A percentile compares a stretch with the other conserved stretches of the same genome.
These are phyloP conservation scores for Actinia equina DNA, from an alignment of 64 coral and sea anemone species.

Conservation along the genomic window DNA sequence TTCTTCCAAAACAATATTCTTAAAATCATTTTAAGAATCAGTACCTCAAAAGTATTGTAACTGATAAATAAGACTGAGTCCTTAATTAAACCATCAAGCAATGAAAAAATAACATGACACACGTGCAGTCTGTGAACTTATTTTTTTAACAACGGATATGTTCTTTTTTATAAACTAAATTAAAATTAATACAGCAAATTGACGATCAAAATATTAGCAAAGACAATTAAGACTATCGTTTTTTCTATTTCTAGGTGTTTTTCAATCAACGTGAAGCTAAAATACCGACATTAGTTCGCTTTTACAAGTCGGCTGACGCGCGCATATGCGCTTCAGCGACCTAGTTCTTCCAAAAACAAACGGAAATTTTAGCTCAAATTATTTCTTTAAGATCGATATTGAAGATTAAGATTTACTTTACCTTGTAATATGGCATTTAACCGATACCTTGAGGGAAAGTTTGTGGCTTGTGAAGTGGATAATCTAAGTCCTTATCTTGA, in stretches of 20 bases:
- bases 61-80: no score
- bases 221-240: no score
- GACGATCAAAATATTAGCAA: no score
- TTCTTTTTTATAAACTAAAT: no score
- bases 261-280: neutral
- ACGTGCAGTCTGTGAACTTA: no score
- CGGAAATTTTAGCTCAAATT: neutral
- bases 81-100: no score
- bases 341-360: neutral
- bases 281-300: neutral
- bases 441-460: neutral
- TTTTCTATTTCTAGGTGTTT: neutral
- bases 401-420: neutral
- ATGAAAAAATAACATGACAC: no score
- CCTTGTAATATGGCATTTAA: neutral
- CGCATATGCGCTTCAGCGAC: neutral
- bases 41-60: no score
- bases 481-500: slow-evolving; percentile 5
- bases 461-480: neutral
- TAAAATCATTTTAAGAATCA: no score
- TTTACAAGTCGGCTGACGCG: neutral
- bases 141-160: no score
- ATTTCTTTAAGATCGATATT: neutral
- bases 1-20: no score
- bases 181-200: no score